These are phyloP conservation scores for Petrocephalus microphthalmus DNA, from an alignment of 2,113 vertebrate genomes.

Conservation along the genomic window DNA sequence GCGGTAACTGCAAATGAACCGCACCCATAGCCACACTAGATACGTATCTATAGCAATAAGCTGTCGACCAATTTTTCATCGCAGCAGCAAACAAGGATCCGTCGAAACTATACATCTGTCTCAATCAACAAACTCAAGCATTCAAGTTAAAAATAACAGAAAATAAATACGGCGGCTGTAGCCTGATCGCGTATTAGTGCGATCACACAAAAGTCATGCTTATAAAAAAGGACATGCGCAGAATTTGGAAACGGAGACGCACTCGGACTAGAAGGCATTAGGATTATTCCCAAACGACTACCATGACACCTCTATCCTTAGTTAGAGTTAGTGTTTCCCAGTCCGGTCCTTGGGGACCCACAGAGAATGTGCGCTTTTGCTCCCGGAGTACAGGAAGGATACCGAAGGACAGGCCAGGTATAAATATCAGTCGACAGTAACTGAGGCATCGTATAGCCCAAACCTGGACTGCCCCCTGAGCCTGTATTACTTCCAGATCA, in stretches of 20 bases:
- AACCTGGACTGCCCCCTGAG: background rate
- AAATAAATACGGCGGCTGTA: background rate
- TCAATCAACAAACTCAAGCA: background rate
- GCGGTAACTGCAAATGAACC: background rate
- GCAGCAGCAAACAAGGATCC: background rate
- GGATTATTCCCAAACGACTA: background rate
- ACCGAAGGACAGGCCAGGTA: constrained; percentile 26
- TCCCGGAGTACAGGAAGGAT: background rate
- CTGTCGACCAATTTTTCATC: background rate
- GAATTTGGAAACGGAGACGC: background rate
- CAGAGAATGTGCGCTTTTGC: background rate
- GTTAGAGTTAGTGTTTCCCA: background rate
- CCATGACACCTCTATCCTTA: background rate
- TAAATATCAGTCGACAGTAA: constrained; percentile 27
- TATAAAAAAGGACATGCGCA: background rate
- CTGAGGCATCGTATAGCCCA: constrained; percentile 42
- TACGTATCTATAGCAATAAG: background rate
- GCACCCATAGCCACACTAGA: background rate
- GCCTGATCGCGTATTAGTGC: background rate
- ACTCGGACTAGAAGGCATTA: background rate
- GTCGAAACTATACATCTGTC: background rate
- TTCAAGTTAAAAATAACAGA: background rate
- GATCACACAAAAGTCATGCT: background rate
- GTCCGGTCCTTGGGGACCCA: background rate
- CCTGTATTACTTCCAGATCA: background rate